Evolutionary conservation across 2,113 vertebrate species (phyloP).

Genomic region (Cariama cristata): DNA sequence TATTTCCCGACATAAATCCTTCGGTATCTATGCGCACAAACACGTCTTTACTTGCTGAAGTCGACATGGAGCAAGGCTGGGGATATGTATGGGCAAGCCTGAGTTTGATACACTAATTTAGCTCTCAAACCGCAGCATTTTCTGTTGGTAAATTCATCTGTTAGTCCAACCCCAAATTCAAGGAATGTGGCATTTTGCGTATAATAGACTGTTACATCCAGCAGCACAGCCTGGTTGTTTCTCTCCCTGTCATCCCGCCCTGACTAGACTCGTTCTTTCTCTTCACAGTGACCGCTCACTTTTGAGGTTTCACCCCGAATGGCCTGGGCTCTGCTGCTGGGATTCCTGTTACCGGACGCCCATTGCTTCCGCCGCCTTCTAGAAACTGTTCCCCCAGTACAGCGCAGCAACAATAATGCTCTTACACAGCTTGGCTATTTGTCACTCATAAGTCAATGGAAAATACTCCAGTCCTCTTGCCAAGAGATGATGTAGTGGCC

Average conservation of each 20-base stretch:
- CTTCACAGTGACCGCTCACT: neutral
- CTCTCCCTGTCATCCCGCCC: fast-evolving
- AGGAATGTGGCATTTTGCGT: fast-evolving
- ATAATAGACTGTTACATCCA: neutral
- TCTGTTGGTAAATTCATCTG: neutral
- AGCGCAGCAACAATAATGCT: neutral
- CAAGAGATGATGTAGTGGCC: neutral
- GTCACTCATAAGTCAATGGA: neutral
- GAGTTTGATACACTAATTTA: neutral
- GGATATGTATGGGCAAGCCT: fast-evolving
- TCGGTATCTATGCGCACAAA: neutral
- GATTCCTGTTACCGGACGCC: neutral
- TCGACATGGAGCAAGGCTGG: neutral
- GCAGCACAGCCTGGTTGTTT: neutral
- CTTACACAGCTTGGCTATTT: neutral
- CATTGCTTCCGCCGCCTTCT: neutral
- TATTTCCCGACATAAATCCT: neutral
- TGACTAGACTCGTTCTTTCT: neutral
- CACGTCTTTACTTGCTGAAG: neutral
- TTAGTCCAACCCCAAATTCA: neutral
- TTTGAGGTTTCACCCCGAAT: neutral
- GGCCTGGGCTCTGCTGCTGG: neutral
- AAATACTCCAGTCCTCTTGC: neutral
- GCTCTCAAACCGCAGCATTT: neutral
- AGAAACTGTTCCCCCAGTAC: neutral